Evolutionary conservation across 2,888 invertebrate genomes (phyloP), one percentile per base, ranked within the genome.

Genomic region (Drosophila prostipennis): DNA sequence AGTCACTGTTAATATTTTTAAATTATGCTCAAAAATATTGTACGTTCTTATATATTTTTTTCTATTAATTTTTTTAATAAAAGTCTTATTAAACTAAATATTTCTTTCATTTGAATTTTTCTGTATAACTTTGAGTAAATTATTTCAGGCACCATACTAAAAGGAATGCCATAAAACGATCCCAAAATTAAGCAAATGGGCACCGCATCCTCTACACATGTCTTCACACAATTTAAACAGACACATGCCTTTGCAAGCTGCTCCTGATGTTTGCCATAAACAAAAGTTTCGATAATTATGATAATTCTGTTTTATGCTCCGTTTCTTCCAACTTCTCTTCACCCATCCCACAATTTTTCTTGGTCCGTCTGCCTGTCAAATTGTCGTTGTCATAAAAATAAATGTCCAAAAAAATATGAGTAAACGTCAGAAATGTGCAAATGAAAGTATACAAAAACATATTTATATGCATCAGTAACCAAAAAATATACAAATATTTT

Each of bases 381-480:
- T 79, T 79, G 74, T 84, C 73, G 78, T 81, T 85, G 74, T 74
- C 85, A 81, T 84, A 83, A 81, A 87, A 78, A 74, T 72, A 64
- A 74, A 78, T 76, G 67, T 29, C 58, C 26, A 84, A 64, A 51
- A 64, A 49, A 49, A 59, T 60, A 59, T 60, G 59, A 77, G 57
- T 59, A 56, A 74, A 55, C 49, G 51, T 75, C 70, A 86, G 84
- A 79, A 84, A 85, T 79, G 85, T 87, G 85, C 77, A 61, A 86
- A 82, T 80, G 76, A 48, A 54, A 16, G 26, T 40, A 40, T 14
- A 42, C 19, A 11, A 10, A 29, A 6, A 43, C 23, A 65, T 13
- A 43, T 11, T 36, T 48, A 54, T 13, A 49, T 14, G 43, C 14
- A 36, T 7, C 42, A 11, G 3, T 43, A 57, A 57, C 43, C 36